A percentile compares a stretch with the other conserved stretches of the same genome.
phyloP scores from a whole-genome alignment of 2,888 invertebrate species.

The Crematogaster levior region DNA sequence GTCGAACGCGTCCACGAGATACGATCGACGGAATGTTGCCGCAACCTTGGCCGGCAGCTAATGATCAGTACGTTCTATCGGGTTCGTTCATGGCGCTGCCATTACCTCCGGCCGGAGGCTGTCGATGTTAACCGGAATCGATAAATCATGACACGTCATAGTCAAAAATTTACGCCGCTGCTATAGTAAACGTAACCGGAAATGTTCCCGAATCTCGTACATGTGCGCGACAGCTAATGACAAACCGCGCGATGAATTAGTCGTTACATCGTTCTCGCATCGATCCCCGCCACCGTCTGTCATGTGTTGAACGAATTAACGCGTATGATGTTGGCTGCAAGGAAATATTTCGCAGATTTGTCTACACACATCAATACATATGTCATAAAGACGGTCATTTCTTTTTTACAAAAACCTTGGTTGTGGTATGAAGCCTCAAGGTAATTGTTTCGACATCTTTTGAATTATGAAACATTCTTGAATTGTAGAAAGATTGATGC shows the following conservation, averaged over 20 bases:
- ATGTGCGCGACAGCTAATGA: constrained; percentile 46
- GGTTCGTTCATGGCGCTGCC: constrained; percentile 26
- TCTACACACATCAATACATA: neutral
- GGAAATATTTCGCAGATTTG: neutral
- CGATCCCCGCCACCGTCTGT: neutral
- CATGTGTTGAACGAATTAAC: constrained; percentile 19
- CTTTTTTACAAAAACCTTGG: neutral
- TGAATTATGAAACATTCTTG: neutral
- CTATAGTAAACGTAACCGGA: constrained; percentile 46
- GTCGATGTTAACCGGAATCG: constrained; percentile 52
- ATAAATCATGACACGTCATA: constrained; percentile 49
- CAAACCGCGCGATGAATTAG: constrained; percentile 47
- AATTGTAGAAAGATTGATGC: neutral
- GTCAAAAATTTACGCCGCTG: constrained; percentile 46
- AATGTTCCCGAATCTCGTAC: constrained; percentile 41
- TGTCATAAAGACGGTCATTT: neutral
- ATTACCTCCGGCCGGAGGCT: constrained; percentile 35
- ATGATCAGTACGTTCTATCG: constrained; percentile 47
- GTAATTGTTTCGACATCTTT: neutral
- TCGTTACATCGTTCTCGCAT: constrained; percentile 32
- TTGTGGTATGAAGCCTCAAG: neutral
- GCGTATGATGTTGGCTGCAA: neutral
- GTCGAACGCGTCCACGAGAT: constrained; percentile 51
- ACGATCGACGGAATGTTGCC: constrained; percentile 49
- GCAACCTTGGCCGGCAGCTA: constrained; percentile 51